Evolutionary conservation across 2,888 invertebrate species (phyloP).

Genomic region (Phoronis australis): DNA sequence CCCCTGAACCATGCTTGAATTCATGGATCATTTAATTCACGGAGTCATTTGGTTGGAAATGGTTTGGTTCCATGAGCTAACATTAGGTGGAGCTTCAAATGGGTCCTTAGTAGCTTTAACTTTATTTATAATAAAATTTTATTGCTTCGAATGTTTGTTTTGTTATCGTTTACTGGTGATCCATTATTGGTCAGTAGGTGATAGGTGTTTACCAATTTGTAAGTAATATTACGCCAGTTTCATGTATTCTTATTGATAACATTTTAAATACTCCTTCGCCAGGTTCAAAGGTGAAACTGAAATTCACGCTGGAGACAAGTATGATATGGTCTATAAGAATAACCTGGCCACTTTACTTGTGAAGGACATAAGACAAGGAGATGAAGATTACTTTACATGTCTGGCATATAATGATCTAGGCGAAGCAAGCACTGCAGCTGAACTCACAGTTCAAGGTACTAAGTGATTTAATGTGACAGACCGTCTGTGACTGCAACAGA

Average conservation of each 20-base stretch:
- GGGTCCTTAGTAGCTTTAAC: too few species aligned
- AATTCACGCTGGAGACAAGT: constrained; percentile 39
- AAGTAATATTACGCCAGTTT: too few species aligned
- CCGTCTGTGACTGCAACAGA: not conserved
- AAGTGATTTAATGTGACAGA: too few species aligned
- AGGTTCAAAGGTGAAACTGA: constrained; percentile 49
- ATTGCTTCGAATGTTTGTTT: too few species aligned
- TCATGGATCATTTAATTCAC: too few species aligned
- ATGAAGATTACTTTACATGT: constrained; percentile 46
- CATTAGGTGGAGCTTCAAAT: too few species aligned
- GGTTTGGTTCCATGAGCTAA: too few species aligned
- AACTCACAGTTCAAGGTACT: constrained; percentile 39
- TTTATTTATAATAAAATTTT: too few species aligned
- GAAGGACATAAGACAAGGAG: constrained; percentile 49
- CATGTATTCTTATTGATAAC: too few species aligned
- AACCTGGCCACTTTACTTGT: constrained; percentile 61
- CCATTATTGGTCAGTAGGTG: not conserved
- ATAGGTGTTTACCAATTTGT: not conserved
- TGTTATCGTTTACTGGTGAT: too few species aligned
- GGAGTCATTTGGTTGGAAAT: too few species aligned
- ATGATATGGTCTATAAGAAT: constrained; percentile 42
- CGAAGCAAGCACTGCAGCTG: constrained; percentile 35
- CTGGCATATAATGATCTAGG: constrained; percentile 45
- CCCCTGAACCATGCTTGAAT: too few species aligned
- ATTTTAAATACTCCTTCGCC: constrained; percentile 6